Evolutionary conservation across 2,113 vertebrate species (phyloP), one percentile per base, ranked within the genome.

Genomic region (Chrysemys picta): DNA sequence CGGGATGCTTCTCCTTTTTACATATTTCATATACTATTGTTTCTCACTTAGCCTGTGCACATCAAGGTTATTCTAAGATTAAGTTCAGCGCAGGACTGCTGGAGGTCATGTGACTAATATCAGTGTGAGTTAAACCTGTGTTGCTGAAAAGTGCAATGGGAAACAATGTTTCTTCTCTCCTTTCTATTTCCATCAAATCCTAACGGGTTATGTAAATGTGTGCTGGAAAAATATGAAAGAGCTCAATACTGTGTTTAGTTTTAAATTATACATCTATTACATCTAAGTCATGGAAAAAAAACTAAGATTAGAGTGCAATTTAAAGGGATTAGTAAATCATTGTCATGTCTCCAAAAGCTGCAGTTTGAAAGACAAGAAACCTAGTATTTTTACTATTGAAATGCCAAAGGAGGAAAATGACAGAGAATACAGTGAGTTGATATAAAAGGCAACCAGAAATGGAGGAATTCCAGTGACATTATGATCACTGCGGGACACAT

Each of bases 301-400:
- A 19, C 47, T 95, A 89, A 95, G 93, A 96, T 92, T n/a, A 84
- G 49, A 94, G 87, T 79, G 47, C 29, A 35, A 72, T 52, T 87
- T 95, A 87, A 92, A 90, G n/a, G 88, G 38, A 25, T 96, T 75
- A 91, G 76, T 95, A 91, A 59, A 82, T 82, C 59, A 69, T 57
- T 65, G 49, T 85, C 82, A 65, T 16, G 12, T 81, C 38, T 96
- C 82, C 19, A 2, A 94, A 93, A 3, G 5, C 59, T 76, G 38
- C 53, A 84, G 53, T 29, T 89, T 1, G 1, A 91, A 93, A 82
- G 85, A 87, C 65, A 57, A 19, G 49, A 94, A 88, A 38, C 49
- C 31, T 88, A 59, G 31, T 57, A 54, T 84, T 91, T 88, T 81
- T 62, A 90, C 80, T 86, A 42, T 52, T 82, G 84, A 92, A 91